Conservation (phyloP, 2,797 vertebrate genomes). For the Glyptemys insculpta region DNA sequence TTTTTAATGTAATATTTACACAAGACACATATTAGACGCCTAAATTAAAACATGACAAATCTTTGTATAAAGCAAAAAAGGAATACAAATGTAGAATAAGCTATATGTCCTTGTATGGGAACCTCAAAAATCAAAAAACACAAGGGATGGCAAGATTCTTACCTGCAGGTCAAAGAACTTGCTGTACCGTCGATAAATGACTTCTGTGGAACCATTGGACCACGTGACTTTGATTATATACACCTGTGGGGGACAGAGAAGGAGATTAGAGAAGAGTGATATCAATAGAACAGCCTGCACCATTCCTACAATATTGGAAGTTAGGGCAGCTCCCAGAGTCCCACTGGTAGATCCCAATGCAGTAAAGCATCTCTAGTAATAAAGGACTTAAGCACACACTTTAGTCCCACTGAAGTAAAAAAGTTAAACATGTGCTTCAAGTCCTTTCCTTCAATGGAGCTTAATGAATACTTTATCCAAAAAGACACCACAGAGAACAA, state of each 20-base stretch:
- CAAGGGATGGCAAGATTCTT: constrained; percentile 33
- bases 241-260: constrained; percentile 83
- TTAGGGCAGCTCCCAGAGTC: neutral
- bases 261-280: neutral
- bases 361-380: neutral
- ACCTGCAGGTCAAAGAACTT: constrained; percentile 99
- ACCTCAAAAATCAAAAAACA: neutral
- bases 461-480: neutral
- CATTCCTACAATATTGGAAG: neutral
- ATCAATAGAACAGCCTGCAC: neutral
- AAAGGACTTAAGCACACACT: neutral
- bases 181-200: constrained; percentile 98
- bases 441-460: neutral
- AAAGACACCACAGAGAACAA: neutral
- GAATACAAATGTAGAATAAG: accelerated
- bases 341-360: neutral
- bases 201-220: constrained; percentile 94
- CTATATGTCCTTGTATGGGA: accelerated
- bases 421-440: neutral
- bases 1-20: neutral
- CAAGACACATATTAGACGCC: neutral
- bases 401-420: neutral
- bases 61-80: neutral
- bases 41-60: neutral
- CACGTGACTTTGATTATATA: constrained; percentile 99